phyloP scores from a whole-genome alignment of 2,888 invertebrate species.

The Parthenolecanium corni region DNA sequence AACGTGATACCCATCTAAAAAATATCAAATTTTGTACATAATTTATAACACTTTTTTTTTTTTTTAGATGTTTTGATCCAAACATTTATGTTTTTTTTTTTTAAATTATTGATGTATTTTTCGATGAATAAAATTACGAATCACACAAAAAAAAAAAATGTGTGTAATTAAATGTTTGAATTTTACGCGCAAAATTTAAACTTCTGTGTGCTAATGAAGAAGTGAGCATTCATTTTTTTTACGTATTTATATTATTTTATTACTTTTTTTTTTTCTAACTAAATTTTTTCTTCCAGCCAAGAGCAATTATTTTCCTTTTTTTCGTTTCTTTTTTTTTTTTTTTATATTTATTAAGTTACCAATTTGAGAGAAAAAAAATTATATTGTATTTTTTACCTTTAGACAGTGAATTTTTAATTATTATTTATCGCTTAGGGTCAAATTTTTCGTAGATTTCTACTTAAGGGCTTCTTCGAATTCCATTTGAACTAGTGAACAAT shows the following conservation, averaged over 20 bases:
- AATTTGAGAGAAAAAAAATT: background rate
- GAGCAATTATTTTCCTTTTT: background rate
- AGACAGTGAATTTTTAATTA: background rate
- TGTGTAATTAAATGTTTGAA: background rate
- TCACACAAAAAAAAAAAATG: background rate
- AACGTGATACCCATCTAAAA: constrained; percentile 21
- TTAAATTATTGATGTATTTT: background rate
- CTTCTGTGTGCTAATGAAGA: constrained; percentile 11
- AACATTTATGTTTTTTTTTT: background rate
- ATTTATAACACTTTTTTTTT: constrained; percentile 4
- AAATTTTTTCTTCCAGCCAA: constrained; percentile 14
- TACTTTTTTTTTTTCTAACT: constrained; percentile 11
- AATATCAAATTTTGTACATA: constrained; percentile 24
- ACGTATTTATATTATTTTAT: constrained; percentile 17
- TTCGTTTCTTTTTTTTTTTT: background rate
- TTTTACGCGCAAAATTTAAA: constrained; percentile 2
- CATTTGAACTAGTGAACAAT: no score
- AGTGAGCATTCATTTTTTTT: constrained; percentile 21
- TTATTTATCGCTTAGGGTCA: no score
- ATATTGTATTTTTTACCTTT: background rate
- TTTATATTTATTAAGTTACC: background rate
- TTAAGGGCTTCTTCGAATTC: no score
- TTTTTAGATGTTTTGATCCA: background rate
- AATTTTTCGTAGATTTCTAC: no score
- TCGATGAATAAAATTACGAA: background rate